Percentiles rank a stretch among this genome's conserved stretches.
phyloP scores from a whole-genome alignment of 2,888 invertebrate species.

The Lasioglossum morio region DNA sequence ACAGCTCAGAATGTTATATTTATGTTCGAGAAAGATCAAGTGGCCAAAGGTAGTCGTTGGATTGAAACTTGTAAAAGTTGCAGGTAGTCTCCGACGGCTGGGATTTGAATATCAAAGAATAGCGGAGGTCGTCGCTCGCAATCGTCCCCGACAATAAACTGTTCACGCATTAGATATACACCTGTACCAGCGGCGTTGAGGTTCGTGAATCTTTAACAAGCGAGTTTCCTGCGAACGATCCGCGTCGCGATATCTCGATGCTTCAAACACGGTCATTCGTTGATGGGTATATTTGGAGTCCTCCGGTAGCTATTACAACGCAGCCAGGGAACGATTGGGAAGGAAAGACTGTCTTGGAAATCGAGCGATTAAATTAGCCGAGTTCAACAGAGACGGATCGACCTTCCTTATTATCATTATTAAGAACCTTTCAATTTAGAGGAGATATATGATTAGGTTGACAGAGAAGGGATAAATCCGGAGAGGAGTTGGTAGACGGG shows the following conservation, averaged over 20 bases:
- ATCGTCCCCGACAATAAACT: conserved; percentile 5
- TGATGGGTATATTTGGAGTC: conserved; percentile 56
- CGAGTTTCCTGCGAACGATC: conserved; percentile 37
- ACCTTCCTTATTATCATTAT: conserved; percentile 74
- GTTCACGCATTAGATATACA: conserved; percentile 23
- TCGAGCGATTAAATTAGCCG: conserved; percentile 71
- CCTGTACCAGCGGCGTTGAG: conserved; percentile 4
- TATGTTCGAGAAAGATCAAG: conserved; percentile 9
- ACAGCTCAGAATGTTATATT: not conserved
- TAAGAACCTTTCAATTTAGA: conserved; percentile 65
- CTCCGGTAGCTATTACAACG: conserved; percentile 50
- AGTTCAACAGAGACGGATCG: conserved; percentile 66
- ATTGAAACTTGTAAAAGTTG: conserved; percentile 12
- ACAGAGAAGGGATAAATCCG: conserved; percentile 43
- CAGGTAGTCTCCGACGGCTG: not conserved
- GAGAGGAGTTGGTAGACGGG: conserved; percentile 65
- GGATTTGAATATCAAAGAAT: not conserved
- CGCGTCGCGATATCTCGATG: conserved; percentile 34
- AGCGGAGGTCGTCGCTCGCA: conserved; percentile 22
- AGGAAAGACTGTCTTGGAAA: conserved; percentile 58
- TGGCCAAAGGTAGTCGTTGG: not conserved
- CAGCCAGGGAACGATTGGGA: conserved; percentile 50
- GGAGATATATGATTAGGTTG: conserved; percentile 50
- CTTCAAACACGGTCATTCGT: conserved; percentile 50
- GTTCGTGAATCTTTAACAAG: conserved; percentile 40